Evolutionary conservation across 2,888 invertebrate species (phyloP), one percentile per base, ranked within the genome.

Genomic region (Caenorhabditis sp.): DNA sequence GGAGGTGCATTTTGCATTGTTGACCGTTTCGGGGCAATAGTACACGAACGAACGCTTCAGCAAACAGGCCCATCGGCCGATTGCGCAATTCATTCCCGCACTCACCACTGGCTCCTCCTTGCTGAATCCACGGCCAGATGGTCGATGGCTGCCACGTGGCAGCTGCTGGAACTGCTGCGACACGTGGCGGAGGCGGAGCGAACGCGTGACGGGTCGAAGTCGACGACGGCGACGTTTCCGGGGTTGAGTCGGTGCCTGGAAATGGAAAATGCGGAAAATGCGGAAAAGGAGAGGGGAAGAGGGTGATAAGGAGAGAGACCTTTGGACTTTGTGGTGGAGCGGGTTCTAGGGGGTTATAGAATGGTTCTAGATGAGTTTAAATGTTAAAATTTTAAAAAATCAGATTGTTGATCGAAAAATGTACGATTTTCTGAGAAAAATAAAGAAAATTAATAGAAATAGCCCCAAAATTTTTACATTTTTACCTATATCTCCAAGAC

Each of bases 71-170:
- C n/a, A 28, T 6, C 40, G 56, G 24, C 58, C 32, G 32, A 32
- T 56, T 62, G 72, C 72, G 72, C 62, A 64, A 51, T 35, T 37
- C 2, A 51, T 35, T 37, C 2, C 35, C 28, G 32, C 47, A 61
- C 81, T 67, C 8, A 81, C 81, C 70, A 68, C 56, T 80, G 1
- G 55, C 28, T 1, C 6, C 35, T 13, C 28, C 24, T 18, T 76
- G 67, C n/a, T 76, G 76, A 4, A 85, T 64, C 85, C 85, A 83
- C 5, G 83, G 82, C 83, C 83, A 85, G 6, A 82, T 65, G 2
- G 68, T 65, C 6, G 82, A 35, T 6, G 76, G 70, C 32, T 77
- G 71, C 68, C 58, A 68, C 18, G 67, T 15, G 5, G 58, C 40
- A n/a, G 26, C 22, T 8, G 55, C 9, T n/a, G n/a, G n/a, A n/a